Conservation (phyloP, 2,113 vertebrate species). For the Monopterus albus region DNA sequence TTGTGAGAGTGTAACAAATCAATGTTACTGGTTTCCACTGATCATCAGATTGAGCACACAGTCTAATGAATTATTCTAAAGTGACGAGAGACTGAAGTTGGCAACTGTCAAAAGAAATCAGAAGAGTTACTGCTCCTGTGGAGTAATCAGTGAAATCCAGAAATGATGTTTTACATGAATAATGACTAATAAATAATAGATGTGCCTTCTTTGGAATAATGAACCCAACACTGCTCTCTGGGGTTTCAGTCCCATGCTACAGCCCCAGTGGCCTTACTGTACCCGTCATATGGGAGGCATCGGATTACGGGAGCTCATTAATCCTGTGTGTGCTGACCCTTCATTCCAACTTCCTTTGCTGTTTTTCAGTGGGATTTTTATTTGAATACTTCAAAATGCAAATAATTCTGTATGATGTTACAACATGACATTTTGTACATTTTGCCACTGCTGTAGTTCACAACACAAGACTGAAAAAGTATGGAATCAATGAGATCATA, state of each 20-base stretch:
- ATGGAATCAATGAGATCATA: too few species aligned
- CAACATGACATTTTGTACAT: too few species aligned
- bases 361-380: too few species aligned
- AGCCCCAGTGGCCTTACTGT: conserved; percentile 17
- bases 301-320: too few species aligned
- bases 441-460: too few species aligned
- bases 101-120: conserved; percentile 24
- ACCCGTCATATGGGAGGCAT: too few species aligned
- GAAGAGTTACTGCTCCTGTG: conserved; percentile 18
- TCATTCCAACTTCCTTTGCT: too few species aligned
- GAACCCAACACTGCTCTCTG: conserved; percentile 8
- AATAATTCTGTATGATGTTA: too few species aligned
- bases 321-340: too few species aligned
- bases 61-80: not conserved
- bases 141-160: conserved; percentile 35
- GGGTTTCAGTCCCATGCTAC: not conserved
- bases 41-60: conserved; percentile 13
- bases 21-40: not conserved
- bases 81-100: not conserved
- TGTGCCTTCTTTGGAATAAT: conserved; percentile 40
- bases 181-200: conserved; percentile 49
- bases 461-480: too few species aligned
- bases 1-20: conserved; percentile 12
- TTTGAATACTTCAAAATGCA: too few species aligned
- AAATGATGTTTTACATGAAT: conserved; percentile 44